Evolutionary conservation across 1,140 invertebrate species (phyloP).

Genomic region (Bombus waltoni): DNA sequence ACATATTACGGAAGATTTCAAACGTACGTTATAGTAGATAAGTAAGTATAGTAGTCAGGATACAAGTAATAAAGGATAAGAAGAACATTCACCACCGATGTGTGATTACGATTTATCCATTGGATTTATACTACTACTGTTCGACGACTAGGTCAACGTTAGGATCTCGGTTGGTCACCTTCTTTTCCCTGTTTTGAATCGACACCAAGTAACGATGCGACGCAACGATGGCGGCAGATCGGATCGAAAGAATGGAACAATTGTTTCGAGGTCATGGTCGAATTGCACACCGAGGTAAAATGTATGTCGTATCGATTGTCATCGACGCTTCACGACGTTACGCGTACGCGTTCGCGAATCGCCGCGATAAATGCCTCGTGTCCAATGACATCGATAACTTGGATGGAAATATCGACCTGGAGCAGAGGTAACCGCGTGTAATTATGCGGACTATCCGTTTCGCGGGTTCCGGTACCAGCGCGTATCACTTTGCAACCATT

Average conservation of each 20-base stretch:
- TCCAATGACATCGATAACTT: constrained; percentile 59
- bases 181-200: constrained; percentile 6
- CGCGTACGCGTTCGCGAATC: background rate
- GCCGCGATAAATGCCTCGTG: constrained; percentile 25
- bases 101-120: no score
- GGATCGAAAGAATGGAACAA: constrained; percentile 40
- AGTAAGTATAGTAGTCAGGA: background rate
- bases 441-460: constrained; percentile 56
- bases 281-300: constrained; percentile 31
- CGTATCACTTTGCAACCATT: constrained; percentile 56
- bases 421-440: constrained; percentile 28
- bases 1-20: no score
- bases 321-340: constrained; percentile 15
- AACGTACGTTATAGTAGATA: no score
- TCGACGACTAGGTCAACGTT: background rate
- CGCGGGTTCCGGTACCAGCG: constrained; percentile 55
- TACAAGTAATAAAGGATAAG: no score
- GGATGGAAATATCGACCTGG: constrained; percentile 55
- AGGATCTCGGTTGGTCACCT: constrained; percentile 18
- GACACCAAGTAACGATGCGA: background rate
- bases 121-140: background rate
- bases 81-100: no score
- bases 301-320: constrained; percentile 47
- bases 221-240: background rate
- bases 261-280: constrained; percentile 55